Conservation (phyloP, 1,140 invertebrate species). For the Parasteatoda tepidariorum region DNA sequence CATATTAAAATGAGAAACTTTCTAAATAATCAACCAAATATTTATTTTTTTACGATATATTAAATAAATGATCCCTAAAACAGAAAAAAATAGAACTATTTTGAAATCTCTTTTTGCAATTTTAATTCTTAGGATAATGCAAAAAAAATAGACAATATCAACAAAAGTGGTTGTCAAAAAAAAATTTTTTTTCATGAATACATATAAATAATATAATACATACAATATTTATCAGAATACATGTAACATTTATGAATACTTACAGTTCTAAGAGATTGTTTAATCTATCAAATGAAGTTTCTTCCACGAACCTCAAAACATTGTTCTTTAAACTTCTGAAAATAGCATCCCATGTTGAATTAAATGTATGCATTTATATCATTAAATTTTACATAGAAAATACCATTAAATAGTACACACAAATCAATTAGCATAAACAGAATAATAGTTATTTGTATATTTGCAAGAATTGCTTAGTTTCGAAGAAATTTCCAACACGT, state of each 20-base stretch:
- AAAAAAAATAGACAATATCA: not conserved
- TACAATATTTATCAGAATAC: not conserved
- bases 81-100: no score
- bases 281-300: constrained; percentile 55
- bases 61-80: no score
- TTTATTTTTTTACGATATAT: no score
- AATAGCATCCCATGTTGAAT: not conserved
- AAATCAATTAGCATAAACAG: no score
- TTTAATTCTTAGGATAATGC: no score
- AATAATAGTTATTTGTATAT: no score
- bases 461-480: no score
- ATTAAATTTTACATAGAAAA: not conserved
- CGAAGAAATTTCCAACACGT: no score
- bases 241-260: constrained; percentile 25
- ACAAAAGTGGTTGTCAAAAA: not conserved
- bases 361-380: not conserved
- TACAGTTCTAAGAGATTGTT: constrained; percentile 63
- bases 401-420: no score
- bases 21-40: no score
- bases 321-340: constrained; percentile 67
- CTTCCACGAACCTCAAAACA: constrained; percentile 68
- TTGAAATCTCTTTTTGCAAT: not conserved
- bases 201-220: not conserved
- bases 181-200: not conserved
- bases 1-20: no score